phyloP scores from a whole-genome alignment of 2,797 vertebrate species.

The Antrozous pallidus region DNA sequence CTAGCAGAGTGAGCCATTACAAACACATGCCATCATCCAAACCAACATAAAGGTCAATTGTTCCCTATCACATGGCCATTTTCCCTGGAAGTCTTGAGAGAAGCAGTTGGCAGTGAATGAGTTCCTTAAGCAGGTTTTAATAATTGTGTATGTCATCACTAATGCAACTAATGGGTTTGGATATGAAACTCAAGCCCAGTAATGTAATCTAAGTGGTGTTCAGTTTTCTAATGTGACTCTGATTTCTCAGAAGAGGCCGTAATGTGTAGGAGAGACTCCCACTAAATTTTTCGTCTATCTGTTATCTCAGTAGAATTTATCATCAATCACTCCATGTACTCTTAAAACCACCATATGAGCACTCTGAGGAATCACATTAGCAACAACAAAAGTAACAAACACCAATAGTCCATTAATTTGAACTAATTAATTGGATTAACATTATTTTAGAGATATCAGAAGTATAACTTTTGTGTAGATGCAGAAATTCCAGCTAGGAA shows the following conservation, averaged over 20 bases:
- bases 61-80: constrained; percentile 28
- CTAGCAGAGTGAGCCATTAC: constrained; percentile 3
- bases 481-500: background rate
- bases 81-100: constrained; percentile 53
- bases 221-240: constrained; percentile 66
- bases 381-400: background rate
- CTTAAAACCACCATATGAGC: background rate
- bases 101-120: constrained; percentile 63
- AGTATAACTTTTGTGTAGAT: background rate
- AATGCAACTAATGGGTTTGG: constrained; percentile 74
- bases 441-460: background rate
- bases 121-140: constrained; percentile 78
- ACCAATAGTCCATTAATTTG: background rate
- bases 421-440: background rate
- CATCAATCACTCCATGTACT: background rate
- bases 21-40: background rate
- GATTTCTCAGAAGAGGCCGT: constrained; percentile 72
- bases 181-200: constrained; percentile 67
- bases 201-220: constrained; percentile 70
- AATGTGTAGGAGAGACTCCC: constrained; percentile 61
- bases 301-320: background rate
- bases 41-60: background rate
- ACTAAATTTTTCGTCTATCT: constrained; percentile 1
- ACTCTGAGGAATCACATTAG: background rate
- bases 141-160: constrained; percentile 59